Evolutionary conservation across 2,797 vertebrate genomes (phyloP), one percentile per base, ranked within the genome.

Genomic region (Coregonus suidteri): DNA sequence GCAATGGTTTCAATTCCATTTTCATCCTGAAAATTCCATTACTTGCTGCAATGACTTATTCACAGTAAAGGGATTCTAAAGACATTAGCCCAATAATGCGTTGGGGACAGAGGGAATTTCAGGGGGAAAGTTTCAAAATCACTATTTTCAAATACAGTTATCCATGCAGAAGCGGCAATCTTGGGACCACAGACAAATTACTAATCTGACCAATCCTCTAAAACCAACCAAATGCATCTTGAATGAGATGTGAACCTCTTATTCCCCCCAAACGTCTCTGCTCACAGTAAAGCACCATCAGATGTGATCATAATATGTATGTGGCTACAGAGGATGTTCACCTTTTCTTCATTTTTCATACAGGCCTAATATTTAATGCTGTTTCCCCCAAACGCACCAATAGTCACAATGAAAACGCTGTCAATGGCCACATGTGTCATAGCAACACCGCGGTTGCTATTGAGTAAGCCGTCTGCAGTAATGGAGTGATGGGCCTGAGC

Each of bases 401-500:
- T 81, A 76, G 81, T 85, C 87, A 77, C 78, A 85, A 73, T 81
- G 78, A 83, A 81, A 87, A 80, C 56, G 74, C 77, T 82, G 81
- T 84, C 84, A 75, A 75, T 65, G 87, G 82, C 82, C 87, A 72
- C 86, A 82, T 85, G 87, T 88, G 88, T 89, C 92, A 88, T 71
- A 56, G 14, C 14, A 1, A n/a, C 52, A 35, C 31, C 9, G 37
- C 75, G 52, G 77, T 75, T n/a, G 47, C 85, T 75, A 83, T 88
- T 86, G 79, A 89, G 86, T 88, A 87, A 90, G 88, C 83, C 82
- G 77, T 86, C 86, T 81, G 7, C 73, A 73, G 90, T 92, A 89
- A 93, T 92, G 89, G 89, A 93, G 91, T 91, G 91, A 91, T 82
- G 72, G 84, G 84, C 70, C 82, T 74, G 41, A 75, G 78, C 77